A percentile compares a stretch with the other conserved stretches of the same genome.
Evolutionary conservation across 2,113 vertebrate species (phyloP).

Genomic region (Promerops cafer): DNA sequence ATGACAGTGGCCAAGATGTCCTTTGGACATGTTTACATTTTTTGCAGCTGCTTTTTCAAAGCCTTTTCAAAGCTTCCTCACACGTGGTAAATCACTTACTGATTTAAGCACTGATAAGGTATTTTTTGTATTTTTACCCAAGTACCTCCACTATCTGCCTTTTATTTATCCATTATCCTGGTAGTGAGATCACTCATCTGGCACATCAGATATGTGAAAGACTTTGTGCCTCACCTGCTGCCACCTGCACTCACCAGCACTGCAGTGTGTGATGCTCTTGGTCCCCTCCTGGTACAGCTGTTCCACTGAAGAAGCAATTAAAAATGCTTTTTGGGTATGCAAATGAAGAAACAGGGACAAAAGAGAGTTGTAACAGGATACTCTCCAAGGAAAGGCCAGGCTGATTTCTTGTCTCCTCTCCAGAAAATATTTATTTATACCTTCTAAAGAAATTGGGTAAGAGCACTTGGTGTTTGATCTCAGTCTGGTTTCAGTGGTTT

Average conservation of each 20-base stretch:
- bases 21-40: background rate
- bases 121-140: background rate
- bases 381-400: background rate
- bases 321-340: background rate
- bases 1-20: background rate
- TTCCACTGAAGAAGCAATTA: background rate
- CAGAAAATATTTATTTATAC: background rate
- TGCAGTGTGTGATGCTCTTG: background rate
- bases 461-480: background rate
- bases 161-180: background rate
- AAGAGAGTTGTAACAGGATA: background rate
- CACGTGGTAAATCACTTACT: background rate
- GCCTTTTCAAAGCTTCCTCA: background rate
- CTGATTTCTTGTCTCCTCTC: background rate
- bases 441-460: background rate
- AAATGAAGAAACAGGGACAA: background rate
- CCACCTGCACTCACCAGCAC: background rate
- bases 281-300: background rate
- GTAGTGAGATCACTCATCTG: background rate
- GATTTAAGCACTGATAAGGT: background rate
- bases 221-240: background rate
- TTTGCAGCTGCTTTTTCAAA: background rate
- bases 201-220: background rate
- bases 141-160: background rate
- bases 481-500: background rate